A percentile compares a stretch with the other conserved stretches of the same genome.
Conservation (phyloP, 2,113 vertebrate species). For the Fregata magnificens region DNA sequence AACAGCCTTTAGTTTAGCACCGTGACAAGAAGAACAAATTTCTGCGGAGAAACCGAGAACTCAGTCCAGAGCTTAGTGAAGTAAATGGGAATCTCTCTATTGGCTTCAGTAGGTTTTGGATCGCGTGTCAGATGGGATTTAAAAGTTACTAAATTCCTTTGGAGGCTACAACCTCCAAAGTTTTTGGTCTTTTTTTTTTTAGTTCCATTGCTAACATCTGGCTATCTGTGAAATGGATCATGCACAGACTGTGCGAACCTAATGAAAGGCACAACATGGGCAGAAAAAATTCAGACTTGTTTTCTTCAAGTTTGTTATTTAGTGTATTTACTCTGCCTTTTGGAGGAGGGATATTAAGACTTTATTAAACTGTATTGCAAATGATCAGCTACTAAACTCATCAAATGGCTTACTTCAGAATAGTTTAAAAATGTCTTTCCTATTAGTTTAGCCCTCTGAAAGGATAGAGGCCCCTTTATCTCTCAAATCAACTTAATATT, state of each 20-base stretch:
- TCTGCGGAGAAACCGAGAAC: background rate
- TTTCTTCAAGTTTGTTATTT: background rate
- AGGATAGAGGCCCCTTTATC: background rate
- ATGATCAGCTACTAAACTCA: background rate
- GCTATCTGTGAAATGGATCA: background rate
- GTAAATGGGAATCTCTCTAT: background rate
- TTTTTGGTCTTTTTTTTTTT: background rate
- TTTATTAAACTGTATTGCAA: background rate
- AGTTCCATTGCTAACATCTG: background rate
- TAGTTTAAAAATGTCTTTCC: background rate
- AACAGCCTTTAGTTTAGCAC: background rate
- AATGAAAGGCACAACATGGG: background rate
- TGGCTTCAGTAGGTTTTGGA: background rate
- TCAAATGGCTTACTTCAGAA: background rate
- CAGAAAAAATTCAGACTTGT: background rate
- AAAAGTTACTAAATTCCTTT: background rate
- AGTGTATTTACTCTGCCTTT: background rate
- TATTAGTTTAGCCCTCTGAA: background rate
- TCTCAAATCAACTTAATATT: background rate
- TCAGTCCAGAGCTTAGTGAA: background rate
- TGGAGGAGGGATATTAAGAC: background rate
- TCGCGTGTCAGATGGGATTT: background rate
- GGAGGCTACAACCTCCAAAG: background rate
- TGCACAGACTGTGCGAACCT: background rate
- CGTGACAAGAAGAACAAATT: background rate